Conservation (phyloP, 2,888 invertebrate genomes). For the Drymonia ruficornis region DNA sequence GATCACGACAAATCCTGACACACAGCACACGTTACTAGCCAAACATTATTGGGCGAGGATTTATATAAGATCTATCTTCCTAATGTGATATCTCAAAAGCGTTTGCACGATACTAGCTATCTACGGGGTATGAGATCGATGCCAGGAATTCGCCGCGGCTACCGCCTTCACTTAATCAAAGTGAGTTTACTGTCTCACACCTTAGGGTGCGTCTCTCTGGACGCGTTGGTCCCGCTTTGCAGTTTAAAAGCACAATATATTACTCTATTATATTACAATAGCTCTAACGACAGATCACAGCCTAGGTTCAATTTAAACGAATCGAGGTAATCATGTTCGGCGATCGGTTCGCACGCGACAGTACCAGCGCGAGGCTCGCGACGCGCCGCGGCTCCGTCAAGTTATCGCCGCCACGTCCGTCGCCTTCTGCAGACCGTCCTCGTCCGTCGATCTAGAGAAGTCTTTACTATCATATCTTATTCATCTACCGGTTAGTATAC, state of each 20-base stretch:
- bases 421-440: conserved; percentile 69
- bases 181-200: neutral
- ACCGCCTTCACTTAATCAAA: too few species aligned
- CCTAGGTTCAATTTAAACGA: conserved; percentile 65
- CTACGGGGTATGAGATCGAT: too few species aligned
- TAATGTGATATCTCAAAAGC: too few species aligned
- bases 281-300: conserved; percentile 80
- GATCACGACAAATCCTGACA: too few species aligned
- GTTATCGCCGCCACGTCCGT: conserved; percentile 74
- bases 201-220: conserved; percentile 20
- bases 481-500: too few species aligned
- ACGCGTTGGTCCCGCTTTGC: conserved; percentile 65
- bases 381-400: conserved; percentile 53
- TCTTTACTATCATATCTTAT: too few species aligned
- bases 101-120: too few species aligned
- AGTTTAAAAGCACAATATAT: conserved; percentile 63
- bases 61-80: too few species aligned
- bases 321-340: conserved; percentile 47
- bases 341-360: conserved; percentile 8
- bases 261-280: conserved; percentile 53
- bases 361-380: conserved; percentile 11
- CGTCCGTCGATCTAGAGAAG: conserved; percentile 67
- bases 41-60: too few species aligned
- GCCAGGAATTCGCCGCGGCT: too few species aligned
- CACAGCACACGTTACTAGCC: too few species aligned